Conservation (phyloP, 2,113 vertebrate genomes). For the Gnathonemus longibarbis region DNA sequence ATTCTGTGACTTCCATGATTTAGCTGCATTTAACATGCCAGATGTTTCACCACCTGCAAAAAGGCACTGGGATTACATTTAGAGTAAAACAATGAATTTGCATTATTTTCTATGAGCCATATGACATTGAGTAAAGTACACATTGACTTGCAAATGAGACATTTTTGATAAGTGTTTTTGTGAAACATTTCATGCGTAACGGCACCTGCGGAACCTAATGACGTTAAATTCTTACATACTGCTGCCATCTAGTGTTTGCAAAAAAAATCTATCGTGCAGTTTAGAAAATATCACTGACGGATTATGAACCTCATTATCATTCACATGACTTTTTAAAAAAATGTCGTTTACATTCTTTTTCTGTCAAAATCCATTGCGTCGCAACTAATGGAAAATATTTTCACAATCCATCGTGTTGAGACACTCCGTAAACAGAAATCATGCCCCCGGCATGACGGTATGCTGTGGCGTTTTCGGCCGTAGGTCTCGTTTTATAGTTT, state of each 20-base stretch:
- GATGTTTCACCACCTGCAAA: conserved; percentile 48
- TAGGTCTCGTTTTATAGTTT: neutral
- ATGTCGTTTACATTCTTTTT: neutral
- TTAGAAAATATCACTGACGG: neutral
- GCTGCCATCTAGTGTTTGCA: conserved; percentile 57
- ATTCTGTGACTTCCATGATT: neutral
- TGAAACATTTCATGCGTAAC: neutral
- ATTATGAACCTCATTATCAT: neutral
- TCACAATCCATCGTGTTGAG: neutral
- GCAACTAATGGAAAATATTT: neutral
- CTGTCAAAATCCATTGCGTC: neutral
- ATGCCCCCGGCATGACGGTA: no score
- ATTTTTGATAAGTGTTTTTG: neutral
- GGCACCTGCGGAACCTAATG: neutral
- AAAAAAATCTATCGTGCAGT: neutral
- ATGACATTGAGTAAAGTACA: neutral
- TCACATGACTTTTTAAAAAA: neutral
- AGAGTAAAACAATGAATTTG: neutral
- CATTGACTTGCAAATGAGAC: conserved; percentile 1
- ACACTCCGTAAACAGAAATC: neutral
- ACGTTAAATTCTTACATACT: conserved; percentile 24
- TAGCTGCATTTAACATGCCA: neutral
- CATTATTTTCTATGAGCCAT: neutral
- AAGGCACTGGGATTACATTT: conserved; percentile 25
- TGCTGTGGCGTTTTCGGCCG: neutral